A percentile compares a stretch with the other conserved stretches of the same genome.
These are phyloP conservation scores for Tinea pellionella DNA, from an alignment of 2,888 invertebrate genomes.

Conservation along the genomic window DNA sequence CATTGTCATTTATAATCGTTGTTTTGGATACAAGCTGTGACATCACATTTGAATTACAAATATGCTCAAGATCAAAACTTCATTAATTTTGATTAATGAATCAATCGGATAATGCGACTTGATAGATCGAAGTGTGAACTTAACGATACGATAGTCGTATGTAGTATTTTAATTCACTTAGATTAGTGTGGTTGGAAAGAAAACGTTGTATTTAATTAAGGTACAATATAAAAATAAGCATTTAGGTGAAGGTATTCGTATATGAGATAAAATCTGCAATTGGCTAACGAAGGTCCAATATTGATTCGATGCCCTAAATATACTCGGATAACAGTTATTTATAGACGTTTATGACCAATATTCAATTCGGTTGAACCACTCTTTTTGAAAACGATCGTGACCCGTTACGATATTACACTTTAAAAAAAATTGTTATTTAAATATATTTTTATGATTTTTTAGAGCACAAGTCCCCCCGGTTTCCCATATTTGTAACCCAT, in stretches of 20 bases:
- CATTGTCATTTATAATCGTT: conserved; percentile 27
- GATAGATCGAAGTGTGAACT: not conserved
- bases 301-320: conserved; percentile 3
- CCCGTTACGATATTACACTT: no score
- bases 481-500: no score
- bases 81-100: conserved; percentile 26
- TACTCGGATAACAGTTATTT: not conserved
- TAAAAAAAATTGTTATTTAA: no score
- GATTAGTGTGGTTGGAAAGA: no score
- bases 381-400: no score
- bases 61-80: conserved; percentile 24
- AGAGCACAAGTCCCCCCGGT: no score
- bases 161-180: no score
- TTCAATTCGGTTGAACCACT: not conserved
- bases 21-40: conserved; percentile 22
- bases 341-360: not conserved
- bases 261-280: not conserved
- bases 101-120: not conserved
- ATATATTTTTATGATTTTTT: no score
- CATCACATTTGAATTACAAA: conserved; percentile 33
- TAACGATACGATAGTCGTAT: no score
- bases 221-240: no score
- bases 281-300: not conserved
- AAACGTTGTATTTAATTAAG: no score
- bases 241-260: no score